Percentiles rank a stretch among this genome's conserved stretches.
These are phyloP conservation scores for Eulithis testata DNA, from an alignment of 2,888 invertebrate species.

Conservation along the genomic window DNA sequence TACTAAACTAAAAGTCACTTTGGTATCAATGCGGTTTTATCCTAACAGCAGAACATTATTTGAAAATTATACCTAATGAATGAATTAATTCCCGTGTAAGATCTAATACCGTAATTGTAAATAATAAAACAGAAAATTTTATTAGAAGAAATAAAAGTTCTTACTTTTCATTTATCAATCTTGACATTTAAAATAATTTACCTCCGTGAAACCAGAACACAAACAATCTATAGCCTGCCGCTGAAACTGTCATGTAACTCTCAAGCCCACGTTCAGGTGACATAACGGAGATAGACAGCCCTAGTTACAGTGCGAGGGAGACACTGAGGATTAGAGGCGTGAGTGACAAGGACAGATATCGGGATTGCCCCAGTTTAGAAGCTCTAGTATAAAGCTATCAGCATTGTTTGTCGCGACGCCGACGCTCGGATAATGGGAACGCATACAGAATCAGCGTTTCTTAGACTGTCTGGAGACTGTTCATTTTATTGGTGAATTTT, in stretches of 20 bases:
- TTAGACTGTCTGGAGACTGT: slow-evolving; percentile 61
- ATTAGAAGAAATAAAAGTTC: neutral
- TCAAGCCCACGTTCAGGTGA: slow-evolving; percentile 34
- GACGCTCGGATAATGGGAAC: slow-evolving; percentile 56
- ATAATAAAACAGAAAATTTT: neutral
- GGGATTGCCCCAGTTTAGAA: slow-evolving; percentile 75
- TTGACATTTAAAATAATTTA: neutral
- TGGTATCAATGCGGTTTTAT: too few species aligned
- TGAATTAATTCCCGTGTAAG: too few species aligned
- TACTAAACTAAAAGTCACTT: too few species aligned
- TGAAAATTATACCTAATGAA: too few species aligned
- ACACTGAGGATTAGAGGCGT: slow-evolving; percentile 50
- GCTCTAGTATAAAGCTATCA: slow-evolving; percentile 56
- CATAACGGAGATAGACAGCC: slow-evolving; percentile 49
- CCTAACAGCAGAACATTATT: too few species aligned
- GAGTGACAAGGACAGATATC: slow-evolving; percentile 71
- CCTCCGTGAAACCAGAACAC: slow-evolving; percentile 1
- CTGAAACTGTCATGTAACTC: slow-evolving; percentile 31
- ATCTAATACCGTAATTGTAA: too few species aligned
- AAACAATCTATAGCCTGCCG: slow-evolving; percentile 17
- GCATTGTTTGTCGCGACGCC: slow-evolving; percentile 65
- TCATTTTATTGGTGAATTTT: slow-evolving; percentile 13
- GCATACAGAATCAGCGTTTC: slow-evolving; percentile 54
- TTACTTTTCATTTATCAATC: neutral
- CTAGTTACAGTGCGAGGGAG: slow-evolving; percentile 50